Percentiles rank a stretch among this genome's conserved stretches.
These are phyloP conservation scores for Porites rus DNA, from an alignment of 92 coral and sea anemone species.

Conservation along the genomic window DNA sequence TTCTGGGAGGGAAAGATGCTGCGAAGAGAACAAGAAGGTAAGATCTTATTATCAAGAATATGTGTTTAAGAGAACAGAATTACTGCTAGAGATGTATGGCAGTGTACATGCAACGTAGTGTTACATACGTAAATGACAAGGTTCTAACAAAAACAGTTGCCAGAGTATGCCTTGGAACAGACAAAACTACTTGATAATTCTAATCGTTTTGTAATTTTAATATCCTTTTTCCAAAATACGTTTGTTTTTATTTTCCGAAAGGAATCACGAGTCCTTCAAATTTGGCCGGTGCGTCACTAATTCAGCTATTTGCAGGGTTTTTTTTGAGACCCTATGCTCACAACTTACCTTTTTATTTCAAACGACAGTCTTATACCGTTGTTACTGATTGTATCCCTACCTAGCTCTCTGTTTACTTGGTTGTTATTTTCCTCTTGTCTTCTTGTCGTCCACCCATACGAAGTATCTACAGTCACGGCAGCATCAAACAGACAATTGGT, in stretches of 20 bases:
- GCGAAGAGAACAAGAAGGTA: neutral
- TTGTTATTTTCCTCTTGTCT: conserved; percentile 51
- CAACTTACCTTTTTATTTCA: no score
- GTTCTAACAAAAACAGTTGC: neutral
- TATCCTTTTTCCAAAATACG: no score
- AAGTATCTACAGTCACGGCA: conserved; percentile 73
- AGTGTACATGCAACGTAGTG: no score
- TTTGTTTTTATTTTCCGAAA: no score
- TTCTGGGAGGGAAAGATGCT: conserved; percentile 62
- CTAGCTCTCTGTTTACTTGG: conserved; percentile 49
- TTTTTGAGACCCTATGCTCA: no score
- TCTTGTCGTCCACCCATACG: conserved; percentile 63
- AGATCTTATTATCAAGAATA: neutral
- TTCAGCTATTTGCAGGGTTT: no score
- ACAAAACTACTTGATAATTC: no score
- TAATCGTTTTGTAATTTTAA: no score
- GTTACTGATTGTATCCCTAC: conserved; percentile 19
- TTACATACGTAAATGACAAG: neutral
- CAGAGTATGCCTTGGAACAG: no score
- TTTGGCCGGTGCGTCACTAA: no score
- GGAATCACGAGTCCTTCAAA: no score
- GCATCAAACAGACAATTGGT: conserved; percentile 74
- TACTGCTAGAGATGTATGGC: neutral
- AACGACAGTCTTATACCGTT: neutral
- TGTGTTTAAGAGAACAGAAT: neutral